These are phyloP conservation scores for Sebastes taczanowskii DNA, from an alignment of 2,797 vertebrate genomes.

Conservation along the genomic window DNA sequence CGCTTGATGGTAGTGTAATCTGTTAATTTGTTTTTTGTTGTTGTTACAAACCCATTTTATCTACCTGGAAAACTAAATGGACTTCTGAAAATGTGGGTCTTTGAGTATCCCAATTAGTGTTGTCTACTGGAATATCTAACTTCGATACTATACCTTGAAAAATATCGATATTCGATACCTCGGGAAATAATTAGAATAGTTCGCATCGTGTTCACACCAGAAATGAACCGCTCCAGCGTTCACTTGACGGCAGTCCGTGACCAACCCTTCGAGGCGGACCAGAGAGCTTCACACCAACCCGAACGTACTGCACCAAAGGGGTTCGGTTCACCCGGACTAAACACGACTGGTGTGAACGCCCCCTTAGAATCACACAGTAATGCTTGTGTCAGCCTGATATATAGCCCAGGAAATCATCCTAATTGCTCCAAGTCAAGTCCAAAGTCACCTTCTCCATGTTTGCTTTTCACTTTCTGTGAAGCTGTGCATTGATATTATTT, in stretches of 20 bases:
- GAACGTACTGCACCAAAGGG: accelerated
- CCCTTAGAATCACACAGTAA: constrained; percentile 25
- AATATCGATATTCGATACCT: too few species aligned
- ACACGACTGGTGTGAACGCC: not conserved
- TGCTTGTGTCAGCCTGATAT: constrained; percentile 53
- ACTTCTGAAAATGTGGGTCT: not conserved
- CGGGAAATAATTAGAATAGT: too few species aligned
- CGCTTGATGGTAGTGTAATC: constrained; percentile 87
- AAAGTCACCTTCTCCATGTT: constrained; percentile 68
- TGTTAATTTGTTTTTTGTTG: not conserved
- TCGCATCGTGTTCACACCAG: too few species aligned
- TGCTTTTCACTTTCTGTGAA: constrained; percentile 38
- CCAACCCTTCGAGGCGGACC: too few species aligned
- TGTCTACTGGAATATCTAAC: too few species aligned
- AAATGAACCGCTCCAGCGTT: too few species aligned
- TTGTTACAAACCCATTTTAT: not conserved
- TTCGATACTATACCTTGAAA: too few species aligned
- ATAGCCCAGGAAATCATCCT: constrained; percentile 54
- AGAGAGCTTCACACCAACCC: too few species aligned
- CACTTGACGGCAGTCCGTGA: too few species aligned
- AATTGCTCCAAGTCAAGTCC: constrained; percentile 44
- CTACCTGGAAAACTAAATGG: not conserved
- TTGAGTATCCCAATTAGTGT: not conserved
- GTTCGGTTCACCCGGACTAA: not conserved
- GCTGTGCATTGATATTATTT: constrained; percentile 27